Percentiles rank a stretch among this genome's conserved stretches.
These are phyloP conservation scores for Henicopernis longicauda DNA, from an alignment of 2,113 vertebrate genomes.

Conservation along the genomic window DNA sequence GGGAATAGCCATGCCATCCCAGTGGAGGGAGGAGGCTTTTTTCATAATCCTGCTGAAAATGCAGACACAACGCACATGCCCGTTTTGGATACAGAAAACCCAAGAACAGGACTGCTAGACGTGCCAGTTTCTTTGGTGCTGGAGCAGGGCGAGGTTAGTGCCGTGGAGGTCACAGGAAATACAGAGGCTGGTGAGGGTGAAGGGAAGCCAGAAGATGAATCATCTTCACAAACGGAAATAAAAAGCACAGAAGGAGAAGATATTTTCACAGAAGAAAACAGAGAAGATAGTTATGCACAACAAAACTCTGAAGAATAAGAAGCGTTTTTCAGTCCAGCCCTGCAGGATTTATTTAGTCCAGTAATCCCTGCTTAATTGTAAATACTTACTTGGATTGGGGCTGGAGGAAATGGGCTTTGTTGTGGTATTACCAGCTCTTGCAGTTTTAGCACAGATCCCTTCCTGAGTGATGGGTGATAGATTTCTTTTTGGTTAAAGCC, in stretches of 20 bases:
- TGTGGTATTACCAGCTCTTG: neutral
- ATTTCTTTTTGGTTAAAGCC: neutral
- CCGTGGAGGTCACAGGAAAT: rapidly evolving
- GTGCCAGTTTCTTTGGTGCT: neutral
- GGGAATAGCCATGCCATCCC: neutral
- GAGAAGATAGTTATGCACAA: neutral
- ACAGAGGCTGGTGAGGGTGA: neutral
- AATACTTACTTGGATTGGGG: neutral
- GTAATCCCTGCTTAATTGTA: neutral
- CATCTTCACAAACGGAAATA: neutral
- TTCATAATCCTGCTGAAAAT: neutral
- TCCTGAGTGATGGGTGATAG: neutral
- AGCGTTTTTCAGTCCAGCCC: neutral
- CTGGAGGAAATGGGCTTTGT: neutral
- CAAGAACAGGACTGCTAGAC: neutral
- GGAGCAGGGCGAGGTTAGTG: neutral
- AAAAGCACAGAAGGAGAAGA: neutral
- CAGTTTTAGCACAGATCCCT: neutral
- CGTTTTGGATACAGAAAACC: neutral
- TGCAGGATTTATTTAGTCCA: neutral
- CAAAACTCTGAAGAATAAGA: constrained; percentile 36
- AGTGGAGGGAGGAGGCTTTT: neutral
- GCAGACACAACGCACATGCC: neutral
- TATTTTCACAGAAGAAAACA: neutral
- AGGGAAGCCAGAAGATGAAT: neutral